Percentiles rank a stretch among this genome's conserved stretches.
phyloP scores from a whole-genome alignment of 2,888 invertebrate genomes.

The Eupithecia insigniata region DNA sequence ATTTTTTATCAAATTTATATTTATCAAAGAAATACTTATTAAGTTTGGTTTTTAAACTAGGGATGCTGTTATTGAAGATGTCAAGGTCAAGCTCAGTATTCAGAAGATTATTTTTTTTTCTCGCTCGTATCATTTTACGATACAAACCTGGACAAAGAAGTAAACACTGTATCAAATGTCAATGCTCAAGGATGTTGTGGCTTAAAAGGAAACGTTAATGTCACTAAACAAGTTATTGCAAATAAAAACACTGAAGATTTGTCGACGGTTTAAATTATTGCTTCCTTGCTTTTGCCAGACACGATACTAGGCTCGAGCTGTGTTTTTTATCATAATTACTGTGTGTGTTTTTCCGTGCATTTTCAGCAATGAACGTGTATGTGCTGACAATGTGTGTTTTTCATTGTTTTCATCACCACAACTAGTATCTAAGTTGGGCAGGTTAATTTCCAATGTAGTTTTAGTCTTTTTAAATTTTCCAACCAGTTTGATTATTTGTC shows the following conservation, averaged over 20 bases:
- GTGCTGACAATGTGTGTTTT: background rate
- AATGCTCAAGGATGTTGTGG: conserved; percentile 41
- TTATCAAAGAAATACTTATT: no score
- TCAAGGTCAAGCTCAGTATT: no score
- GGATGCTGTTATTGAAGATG: no score
- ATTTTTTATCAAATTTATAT: no score
- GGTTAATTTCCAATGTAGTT: background rate
- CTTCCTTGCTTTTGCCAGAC: conserved; percentile 29
- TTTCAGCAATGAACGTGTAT: background rate
- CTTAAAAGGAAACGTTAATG: conserved; percentile 37
- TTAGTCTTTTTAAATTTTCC: background rate
- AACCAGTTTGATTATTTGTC: background rate
- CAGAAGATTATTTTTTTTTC: no score
- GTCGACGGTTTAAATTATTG: conserved; percentile 37
- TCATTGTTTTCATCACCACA: background rate
- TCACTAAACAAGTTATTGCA: conserved; percentile 39
- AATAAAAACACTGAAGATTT: conserved; percentile 39
- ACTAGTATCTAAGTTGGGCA: background rate
- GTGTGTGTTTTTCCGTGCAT: background rate
- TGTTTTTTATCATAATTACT: background rate
- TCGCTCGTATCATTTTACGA: conserved; percentile 56
- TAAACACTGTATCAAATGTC: conserved; percentile 41
- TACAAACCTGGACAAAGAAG: conserved; percentile 41
- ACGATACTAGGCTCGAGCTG: background rate
- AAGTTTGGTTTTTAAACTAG: no score